These are phyloP conservation scores for Chascanopsetta lugubris DNA, from an alignment of 2,113 vertebrate genomes.

Conservation along the genomic window DNA sequence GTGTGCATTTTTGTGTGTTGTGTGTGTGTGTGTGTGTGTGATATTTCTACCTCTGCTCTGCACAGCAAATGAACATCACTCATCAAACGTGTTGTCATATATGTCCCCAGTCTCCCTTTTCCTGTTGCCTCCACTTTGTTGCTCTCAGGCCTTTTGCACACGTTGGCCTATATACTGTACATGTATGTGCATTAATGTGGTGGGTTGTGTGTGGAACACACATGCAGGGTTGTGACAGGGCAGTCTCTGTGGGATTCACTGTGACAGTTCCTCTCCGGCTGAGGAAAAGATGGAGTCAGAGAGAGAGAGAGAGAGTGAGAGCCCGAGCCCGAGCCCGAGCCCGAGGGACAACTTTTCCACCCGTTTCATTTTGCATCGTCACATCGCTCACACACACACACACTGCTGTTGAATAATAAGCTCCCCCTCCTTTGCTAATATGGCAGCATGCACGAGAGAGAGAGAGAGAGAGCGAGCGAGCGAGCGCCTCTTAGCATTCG, in stretches of 20 bases:
- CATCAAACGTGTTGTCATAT: not conserved
- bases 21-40: too few relatives aligned
- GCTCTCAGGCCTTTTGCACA: not conserved
- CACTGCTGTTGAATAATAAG: slow-evolving; percentile 20
- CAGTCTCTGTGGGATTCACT: slow-evolving; percentile 20
- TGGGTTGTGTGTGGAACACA: slow-evolving; percentile 13
- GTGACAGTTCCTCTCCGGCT: slow-evolving; percentile 35
- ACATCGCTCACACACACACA: slow-evolving; percentile 25
- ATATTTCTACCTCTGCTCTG: not conserved
- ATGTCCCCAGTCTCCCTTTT: not conserved
- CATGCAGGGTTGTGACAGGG: slow-evolving; percentile 17
- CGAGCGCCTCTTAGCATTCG: slow-evolving; percentile 7
- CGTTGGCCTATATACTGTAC: not conserved
- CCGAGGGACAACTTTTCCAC: not conserved
- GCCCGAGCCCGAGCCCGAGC: too few relatives aligned
- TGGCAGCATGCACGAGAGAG: not conserved
- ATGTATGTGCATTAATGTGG: not conserved
- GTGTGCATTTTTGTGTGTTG: not conserved
- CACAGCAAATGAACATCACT: not conserved
- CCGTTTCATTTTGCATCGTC: slow-evolving; percentile 32
- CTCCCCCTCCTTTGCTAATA: slow-evolving; percentile 5
- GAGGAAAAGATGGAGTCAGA: slow-evolving; percentile 35
- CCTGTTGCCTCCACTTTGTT: not conserved
- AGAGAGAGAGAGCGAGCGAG: not conserved
- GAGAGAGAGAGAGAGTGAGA: too few relatives aligned